Base-by-base conservation (phyloP, 2,113 vertebrate species). In the Perccottus glenii region DNA sequence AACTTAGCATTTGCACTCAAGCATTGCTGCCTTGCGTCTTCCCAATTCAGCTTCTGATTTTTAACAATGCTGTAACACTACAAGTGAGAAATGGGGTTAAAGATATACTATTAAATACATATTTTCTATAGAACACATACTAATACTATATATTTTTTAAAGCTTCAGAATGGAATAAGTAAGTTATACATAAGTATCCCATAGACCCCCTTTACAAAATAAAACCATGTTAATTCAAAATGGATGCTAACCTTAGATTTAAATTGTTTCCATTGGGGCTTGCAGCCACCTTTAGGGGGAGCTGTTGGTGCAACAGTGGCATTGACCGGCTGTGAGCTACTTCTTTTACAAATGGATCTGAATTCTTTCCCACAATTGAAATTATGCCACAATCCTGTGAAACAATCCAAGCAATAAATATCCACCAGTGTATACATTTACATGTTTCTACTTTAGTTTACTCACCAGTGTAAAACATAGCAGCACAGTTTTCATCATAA, bases 401-500 rank as follows among this genome's bases (percentile, higher is more conserved):
- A 16, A 5, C 43, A 62, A 12, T 38, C 11, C 11, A 72, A 6
- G 47, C 50, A 19, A 57, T 36, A 11, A 14, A 65, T 8, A 72
- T 6, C 48, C 46, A 35, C 47, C 32, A 11, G 11, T 59, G 38
- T 46, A 6, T 36, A 46, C 12, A 46, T 32, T 61, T 56, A 2
- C 5, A 66, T 3, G 35, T 44, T 58, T 1, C 2, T 3, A 46
- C 78, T 33, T 0, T 9, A 3, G 5, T 42, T 11, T 61, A 67
- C 88, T 77, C 73, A 97, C 96, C 96, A 87, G 89, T 81, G 46
- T 45, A 67, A 58, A 4, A 48, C 77, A 97, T 95, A 40, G 76
- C 70, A 9, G 92, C 96, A 84, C 96, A 98, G 70, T 94, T 95
- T 86, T 97, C 96, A 73, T 97, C 96, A 10, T 92, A 92, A 65